These are phyloP conservation scores for Strix aluco DNA, from an alignment of 2,113 vertebrate genomes.

Conservation along the genomic window DNA sequence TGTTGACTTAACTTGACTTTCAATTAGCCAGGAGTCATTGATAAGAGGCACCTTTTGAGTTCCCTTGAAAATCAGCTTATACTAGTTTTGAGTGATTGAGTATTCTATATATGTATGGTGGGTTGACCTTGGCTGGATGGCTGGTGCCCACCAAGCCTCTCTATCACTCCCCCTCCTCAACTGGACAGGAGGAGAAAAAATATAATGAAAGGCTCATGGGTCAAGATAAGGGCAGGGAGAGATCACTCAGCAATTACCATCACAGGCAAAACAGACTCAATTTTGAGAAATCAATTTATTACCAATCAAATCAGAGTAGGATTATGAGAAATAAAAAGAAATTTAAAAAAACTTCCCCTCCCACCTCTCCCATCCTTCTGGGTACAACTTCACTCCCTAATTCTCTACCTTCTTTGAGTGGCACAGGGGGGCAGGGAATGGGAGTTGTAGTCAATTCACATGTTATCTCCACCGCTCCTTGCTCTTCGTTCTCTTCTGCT, in stretches of 20 bases:
- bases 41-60: not conserved
- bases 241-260: not conserved
- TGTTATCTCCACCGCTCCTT: not conserved
- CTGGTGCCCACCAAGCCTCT: not conserved
- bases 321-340: not conserved
- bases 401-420: not conserved
- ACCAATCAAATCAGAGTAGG: not conserved
- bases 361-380: not conserved
- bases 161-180: not conserved
- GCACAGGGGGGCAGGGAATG: accelerated
- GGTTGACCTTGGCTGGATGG: not conserved
- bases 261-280: not conserved
- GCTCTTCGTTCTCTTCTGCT: not conserved
- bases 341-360: not conserved
- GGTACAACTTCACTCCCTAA: not conserved
- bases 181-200: not conserved
- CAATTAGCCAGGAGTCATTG: not conserved
- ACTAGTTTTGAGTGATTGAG: not conserved
- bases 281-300: not conserved
- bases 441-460: not conserved
- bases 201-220: not conserved
- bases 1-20: not conserved
- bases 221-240: not conserved
- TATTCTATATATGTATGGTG: not conserved
- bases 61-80: not conserved